A percentile compares a stretch with the other conserved stretches of the same genome.
Evolutionary conservation across 2,797 vertebrate genomes (phyloP).

Genomic region (Lates japonicus): DNA sequence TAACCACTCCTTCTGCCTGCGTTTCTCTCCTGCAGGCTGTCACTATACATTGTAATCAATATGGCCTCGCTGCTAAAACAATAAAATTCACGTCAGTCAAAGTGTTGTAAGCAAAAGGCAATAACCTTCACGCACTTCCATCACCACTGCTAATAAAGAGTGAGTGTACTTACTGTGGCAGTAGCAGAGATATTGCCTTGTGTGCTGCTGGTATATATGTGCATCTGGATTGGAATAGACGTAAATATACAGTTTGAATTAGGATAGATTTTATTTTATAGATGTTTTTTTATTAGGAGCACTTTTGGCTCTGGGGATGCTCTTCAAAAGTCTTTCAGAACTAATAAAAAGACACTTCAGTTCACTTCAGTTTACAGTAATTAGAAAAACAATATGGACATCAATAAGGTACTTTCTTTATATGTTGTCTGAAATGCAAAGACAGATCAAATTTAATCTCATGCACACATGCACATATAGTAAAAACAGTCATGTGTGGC

Average conservation of each 20-base stretch:
- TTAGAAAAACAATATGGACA: slow-evolving; percentile 5
- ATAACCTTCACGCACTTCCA: slow-evolving; percentile 69
- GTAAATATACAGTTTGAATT: slow-evolving; percentile 63
- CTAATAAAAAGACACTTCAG: slow-evolving; percentile 44
- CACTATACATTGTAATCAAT: slow-evolving; percentile 73
- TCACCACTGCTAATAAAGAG: slow-evolving; percentile 69
- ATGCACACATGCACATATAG: not conserved
- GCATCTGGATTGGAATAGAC: slow-evolving; percentile 52
- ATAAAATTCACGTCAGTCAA: slow-evolving; percentile 77
- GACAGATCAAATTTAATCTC: not conserved
- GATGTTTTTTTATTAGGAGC: slow-evolving; percentile 31
- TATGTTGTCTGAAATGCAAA: not conserved
- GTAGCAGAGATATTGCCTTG: slow-evolving; percentile 53
- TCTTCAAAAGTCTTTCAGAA: slow-evolving; percentile 35
- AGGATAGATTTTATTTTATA: slow-evolving; percentile 50
- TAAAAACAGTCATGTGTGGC: slow-evolving; percentile 15
- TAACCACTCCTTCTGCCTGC: slow-evolving; percentile 29
- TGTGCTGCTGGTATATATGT: slow-evolving; percentile 33
- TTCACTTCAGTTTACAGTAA: slow-evolving; percentile 14
- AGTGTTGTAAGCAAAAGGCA: slow-evolving; percentile 71
- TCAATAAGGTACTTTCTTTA: slow-evolving; percentile 7
- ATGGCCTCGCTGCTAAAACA: slow-evolving; percentile 67
- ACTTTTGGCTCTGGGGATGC: slow-evolving; percentile 17
- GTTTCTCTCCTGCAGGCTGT: slow-evolving; percentile 62
- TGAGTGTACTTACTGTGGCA: slow-evolving; percentile 52